Evolutionary conservation across 2,113 vertebrate species (phyloP), one percentile per base, ranked within the genome.

Genomic region (Lota lota): DNA sequence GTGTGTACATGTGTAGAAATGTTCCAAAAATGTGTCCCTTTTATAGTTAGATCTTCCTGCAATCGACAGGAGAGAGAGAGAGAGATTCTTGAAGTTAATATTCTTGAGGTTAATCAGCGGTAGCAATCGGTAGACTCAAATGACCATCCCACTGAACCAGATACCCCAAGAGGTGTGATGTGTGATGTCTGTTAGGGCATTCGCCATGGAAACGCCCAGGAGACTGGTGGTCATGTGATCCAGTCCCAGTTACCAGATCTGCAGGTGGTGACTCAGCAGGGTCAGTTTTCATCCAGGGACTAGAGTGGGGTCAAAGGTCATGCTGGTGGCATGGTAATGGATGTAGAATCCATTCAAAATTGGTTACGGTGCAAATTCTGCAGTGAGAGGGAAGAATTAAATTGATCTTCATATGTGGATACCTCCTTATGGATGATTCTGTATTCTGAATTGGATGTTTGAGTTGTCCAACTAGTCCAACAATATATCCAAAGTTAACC

Each of bases 91-190:
- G 6, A 40, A 10, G 36, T 11, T 40, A 40, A 40, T 40, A 40
- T 40, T 11, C 36, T 6, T 40, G 36, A 24, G 72, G 79, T 83
- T 88, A 76, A 85, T 83, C 76, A 61, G 76, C 64, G 22, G 59
- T 73, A 87, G 82, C 78, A 66, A 79, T 69, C 70, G 74, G 83
- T 69, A 40, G 36, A 40, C 36, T 85, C 80, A 79, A 75, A 78
- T 77, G 63, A 62, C 57, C 20, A 76, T 67, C 61, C 36, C 36
- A 40, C 21, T 54, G 64, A 88, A 88, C 75, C 74, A 74, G 79
- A 87, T 77, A 83, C 85, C 75, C 74, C 63, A 59, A 11, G 17
- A 28, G 79, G 66, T 59, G 65, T 24, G 18, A 57, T 50, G 63
- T 54, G 6, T 40, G 53, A 24, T 54, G 2, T n/a, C 10, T 70